Conservation (phyloP, 2,113 vertebrate species). For the Apteryx mantelli region DNA sequence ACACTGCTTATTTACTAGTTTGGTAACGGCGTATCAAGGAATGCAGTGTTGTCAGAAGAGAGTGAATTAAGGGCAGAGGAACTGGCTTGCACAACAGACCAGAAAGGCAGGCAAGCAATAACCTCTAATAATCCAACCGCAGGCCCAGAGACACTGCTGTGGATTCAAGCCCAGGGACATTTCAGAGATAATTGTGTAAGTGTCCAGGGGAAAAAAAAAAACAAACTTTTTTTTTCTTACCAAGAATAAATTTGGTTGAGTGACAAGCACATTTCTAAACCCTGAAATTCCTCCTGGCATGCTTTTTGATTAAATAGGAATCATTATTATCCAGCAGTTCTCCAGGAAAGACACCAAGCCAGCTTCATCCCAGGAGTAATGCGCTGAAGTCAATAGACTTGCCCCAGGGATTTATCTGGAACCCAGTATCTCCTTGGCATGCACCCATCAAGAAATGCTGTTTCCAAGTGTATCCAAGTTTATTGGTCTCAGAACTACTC, state of each 20-base stretch:
- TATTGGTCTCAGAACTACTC: slow-evolving; percentile 47
- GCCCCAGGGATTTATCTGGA: slow-evolving; percentile 35
- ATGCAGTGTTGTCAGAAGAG: not conserved
- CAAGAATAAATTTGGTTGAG: slow-evolving; percentile 15
- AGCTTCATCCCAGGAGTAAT: slow-evolving; percentile 38
- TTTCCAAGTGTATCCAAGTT: slow-evolving; percentile 57
- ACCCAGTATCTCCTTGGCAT: slow-evolving; percentile 48
- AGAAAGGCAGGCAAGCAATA: not conserved
- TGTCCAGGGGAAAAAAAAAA: not conserved
- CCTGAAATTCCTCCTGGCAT: slow-evolving; percentile 41
- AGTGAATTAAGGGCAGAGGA: slow-evolving; percentile 43
- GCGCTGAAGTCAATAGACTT: slow-evolving; percentile 12
- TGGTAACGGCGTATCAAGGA: not conserved
- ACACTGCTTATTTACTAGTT: not conserved
- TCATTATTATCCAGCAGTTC: slow-evolving; percentile 22
- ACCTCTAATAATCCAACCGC: not conserved
- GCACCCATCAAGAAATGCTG: not conserved
- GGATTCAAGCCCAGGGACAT: not conserved
- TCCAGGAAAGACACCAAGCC: slow-evolving; percentile 51
- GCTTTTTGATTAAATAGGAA: slow-evolving; percentile 26
- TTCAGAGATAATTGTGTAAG: not conserved
- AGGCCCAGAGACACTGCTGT: not conserved
- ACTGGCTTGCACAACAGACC: slow-evolving; percentile 30
- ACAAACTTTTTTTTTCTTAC: not conserved
- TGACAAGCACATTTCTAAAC: slow-evolving; percentile 39